Base-by-base conservation (phyloP, 2,113 vertebrate species). In the Athene noctua region DNA sequence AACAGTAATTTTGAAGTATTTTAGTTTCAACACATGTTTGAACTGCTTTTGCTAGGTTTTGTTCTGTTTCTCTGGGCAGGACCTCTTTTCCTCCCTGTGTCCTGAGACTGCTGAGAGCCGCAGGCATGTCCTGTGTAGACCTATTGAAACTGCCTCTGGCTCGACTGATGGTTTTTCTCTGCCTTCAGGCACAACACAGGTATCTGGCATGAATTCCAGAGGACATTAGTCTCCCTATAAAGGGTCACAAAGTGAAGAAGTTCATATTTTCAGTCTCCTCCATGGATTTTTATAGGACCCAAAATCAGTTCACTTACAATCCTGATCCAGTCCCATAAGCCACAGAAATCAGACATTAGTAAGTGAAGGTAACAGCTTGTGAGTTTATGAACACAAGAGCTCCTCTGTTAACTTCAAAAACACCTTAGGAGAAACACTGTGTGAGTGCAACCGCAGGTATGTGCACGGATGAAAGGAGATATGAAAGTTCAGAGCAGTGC, bases 81-180 rank as follows among this genome's bases (percentile, higher is more conserved):
- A 92, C 73, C 66, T 95, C 80, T 86, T 65, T 62, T 91, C 61
- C 70, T 82, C 68, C 22, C 22, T 25, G 25, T 49, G 34, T 79
- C 86, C 83, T 81, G 70, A 81, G 70, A 79, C 22, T 68, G n/a
- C 42, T 29, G 12, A 7, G 10, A 94, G 72, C 87, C 22, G 2
- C 47, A 83, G 52, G 72, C 80, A 90, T 13, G 68, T 86, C 79
- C 94, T 81, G 6, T 22, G 70, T 3, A 78, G 65, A 84, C 38
- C 51, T 91, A 83, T 22, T 42, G 88, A 91, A 93, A 92, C 29
- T 46, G 59, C 92, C 80, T 93, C 88, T 88, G 92, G 82, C 85
- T 90, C 6, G 0, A 54, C 49, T 34, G 27, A 58, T 40, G 29
- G 67, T 55, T 92, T n/a, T 57, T 38, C 15, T 67, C 18, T 95